phyloP scores from a whole-genome alignment of 2,113 vertebrate genomes.

The Struthio camelus region DNA sequence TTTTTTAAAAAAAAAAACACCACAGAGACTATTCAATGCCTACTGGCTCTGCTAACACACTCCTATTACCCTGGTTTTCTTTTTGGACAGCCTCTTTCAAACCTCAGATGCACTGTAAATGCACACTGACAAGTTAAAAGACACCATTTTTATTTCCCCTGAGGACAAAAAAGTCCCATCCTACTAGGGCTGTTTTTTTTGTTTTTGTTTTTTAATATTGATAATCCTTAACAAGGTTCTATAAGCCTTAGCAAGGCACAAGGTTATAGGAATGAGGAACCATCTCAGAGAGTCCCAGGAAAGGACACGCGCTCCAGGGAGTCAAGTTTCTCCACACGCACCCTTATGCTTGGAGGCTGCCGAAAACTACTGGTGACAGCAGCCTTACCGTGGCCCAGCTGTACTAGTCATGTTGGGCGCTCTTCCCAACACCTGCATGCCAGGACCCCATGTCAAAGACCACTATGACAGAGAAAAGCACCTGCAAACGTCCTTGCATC shows the following conservation, averaged over 20 bases:
- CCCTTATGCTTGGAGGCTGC: neutral
- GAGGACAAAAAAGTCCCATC: neutral
- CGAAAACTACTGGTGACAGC: neutral
- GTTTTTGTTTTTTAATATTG: no score
- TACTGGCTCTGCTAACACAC: constrained; percentile 38
- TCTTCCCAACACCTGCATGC: neutral
- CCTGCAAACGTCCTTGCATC: neutral
- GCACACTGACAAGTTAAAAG: constrained; percentile 59
- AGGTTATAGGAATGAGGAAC: neutral
- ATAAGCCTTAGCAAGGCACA: neutral
- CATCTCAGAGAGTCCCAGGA: neutral
- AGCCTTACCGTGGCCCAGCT: neutral
- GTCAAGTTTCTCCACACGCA: neutral
- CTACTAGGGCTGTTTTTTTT: neutral
- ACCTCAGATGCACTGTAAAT: constrained; percentile 44
- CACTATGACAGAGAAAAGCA: neutral
- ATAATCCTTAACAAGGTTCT: no score
- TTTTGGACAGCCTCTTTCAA: constrained; percentile 61
- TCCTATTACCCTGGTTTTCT: constrained; percentile 50
- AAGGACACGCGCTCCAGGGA: neutral
- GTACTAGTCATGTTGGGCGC: neutral
- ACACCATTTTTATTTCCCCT: constrained; percentile 12
- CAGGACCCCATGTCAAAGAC: neutral
- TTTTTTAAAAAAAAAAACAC: neutral
- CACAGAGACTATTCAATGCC: constrained; percentile 50